Base-by-base conservation (phyloP, 64 coral and sea anemone genomes). In the Montipora capricornis region DNA sequence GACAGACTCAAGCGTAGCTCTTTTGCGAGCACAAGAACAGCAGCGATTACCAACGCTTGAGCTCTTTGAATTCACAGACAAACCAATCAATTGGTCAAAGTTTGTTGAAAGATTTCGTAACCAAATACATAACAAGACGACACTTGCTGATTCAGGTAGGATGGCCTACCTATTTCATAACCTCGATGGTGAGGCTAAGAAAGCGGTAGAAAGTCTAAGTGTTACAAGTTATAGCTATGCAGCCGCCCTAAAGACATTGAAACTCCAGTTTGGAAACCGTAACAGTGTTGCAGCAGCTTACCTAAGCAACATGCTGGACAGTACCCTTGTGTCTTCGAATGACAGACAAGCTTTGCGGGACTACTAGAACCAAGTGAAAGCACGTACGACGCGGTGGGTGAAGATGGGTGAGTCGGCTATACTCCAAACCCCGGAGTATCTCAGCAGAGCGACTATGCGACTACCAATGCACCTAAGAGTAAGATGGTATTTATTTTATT, bases 81-180 rank as follows among this genome's bases (percentile, higher is more conserved):
- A 29, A 8, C 81, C 64, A 8, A 69, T 66, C 29, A 10, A 84
- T 52, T 84, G 81, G 64, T 22, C 55, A 0, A 44, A 61, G 17
- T 84, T 69, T 46, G 66, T 66, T 44, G 64, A 61, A 3, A 68
- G 46, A 87, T 68, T 70, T 73, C 83, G 68, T 87, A 37, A 68
- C 17, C 83, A 69, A 20, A 51, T 87, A 2, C 83, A 87, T 11
- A 87, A 69, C 48, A 87, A 87, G 68, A 87, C 83, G 29, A 87
- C 83, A 16, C 83, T 87, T 6, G 69, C 83, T n/a, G 83, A 87
- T 6, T 87, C 83, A 47, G 83, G 70, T 70, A 4, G 83, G 16
- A 87, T 87, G 48, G 14, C 83, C 8, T 70, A 87, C 47, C 20
- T 70, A 0, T 87, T 69, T 10, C 83, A 70, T 52, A 87, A 87